phyloP scores from a whole-genome alignment of 2,113 vertebrate species.

The Natator depressus region DNA sequence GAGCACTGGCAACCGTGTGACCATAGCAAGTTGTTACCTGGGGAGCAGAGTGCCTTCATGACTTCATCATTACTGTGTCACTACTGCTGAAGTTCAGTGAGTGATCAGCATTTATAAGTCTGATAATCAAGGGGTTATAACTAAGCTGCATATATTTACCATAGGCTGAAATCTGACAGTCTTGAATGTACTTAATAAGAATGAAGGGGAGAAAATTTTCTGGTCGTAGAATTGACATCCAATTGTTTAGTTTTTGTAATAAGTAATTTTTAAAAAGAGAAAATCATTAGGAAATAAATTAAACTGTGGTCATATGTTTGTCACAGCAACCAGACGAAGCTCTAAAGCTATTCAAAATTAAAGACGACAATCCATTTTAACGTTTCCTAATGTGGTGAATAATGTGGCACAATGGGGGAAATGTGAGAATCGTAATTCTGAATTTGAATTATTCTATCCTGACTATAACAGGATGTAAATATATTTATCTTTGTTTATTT shows the following conservation, averaged over 20 bases:
- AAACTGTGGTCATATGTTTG: background rate
- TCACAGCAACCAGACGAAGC: background rate
- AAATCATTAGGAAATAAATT: background rate
- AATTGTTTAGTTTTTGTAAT: background rate
- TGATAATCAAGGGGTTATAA: background rate
- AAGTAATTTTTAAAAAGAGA: background rate
- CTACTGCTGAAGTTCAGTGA: conserved; percentile 6
- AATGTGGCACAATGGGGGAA: background rate
- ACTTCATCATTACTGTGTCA: background rate
- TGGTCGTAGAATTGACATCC: background rate
- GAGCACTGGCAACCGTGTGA: background rate
- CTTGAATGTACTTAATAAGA: background rate
- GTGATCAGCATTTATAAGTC: background rate
- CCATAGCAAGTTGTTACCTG: background rate
- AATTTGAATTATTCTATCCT: background rate
- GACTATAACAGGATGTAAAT: background rate
- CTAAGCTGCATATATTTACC: background rate
- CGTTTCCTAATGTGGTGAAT: background rate
- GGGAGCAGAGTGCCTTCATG: background rate
- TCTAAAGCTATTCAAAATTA: conserved; percentile 42
- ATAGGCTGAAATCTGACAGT: background rate
- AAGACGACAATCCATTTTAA: conserved; percentile 26
- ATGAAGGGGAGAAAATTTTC: background rate
- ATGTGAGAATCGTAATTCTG: background rate
- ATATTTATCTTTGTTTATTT: background rate